Percentiles rank a stretch among this genome's conserved stretches.
These are phyloP conservation scores for Cyanoramphus novaezelandiae DNA, from an alignment of 2,113 vertebrate species.

Conservation along the genomic window DNA sequence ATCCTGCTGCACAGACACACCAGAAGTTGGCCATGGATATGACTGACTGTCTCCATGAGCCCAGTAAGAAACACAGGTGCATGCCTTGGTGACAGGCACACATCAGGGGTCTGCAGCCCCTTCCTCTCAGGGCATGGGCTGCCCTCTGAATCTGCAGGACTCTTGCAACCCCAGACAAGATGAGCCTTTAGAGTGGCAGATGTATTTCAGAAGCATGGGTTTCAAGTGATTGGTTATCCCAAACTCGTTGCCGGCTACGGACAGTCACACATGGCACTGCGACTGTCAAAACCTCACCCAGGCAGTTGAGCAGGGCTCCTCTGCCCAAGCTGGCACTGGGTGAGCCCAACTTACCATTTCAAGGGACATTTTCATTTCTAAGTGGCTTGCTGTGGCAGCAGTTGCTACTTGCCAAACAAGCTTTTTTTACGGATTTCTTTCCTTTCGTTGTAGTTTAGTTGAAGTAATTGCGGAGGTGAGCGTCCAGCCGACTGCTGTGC, in stretches of 20 bases:
- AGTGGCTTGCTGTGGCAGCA: rapidly evolving
- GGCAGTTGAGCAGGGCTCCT: neutral
- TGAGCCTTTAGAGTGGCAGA: neutral
- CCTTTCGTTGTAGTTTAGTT: neutral
- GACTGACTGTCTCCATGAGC: neutral
- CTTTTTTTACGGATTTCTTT: neutral
- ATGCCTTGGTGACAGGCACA: neutral
- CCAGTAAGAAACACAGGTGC: rapidly evolving
- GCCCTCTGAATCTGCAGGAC: neutral
- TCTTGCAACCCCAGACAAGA: neutral
- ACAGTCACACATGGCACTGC: neutral
- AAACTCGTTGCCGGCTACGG: rapidly evolving
- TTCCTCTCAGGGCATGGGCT: rapidly evolving
- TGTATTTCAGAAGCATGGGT: neutral
- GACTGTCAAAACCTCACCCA: neutral
- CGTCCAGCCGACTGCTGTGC: neutral
- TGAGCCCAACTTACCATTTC: neutral
- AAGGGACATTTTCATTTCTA: neutral
- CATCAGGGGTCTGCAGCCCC: neutral
- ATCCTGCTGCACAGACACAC: neutral
- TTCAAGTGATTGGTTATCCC: neutral
- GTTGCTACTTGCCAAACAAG: neutral
- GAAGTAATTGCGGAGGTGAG: neutral
- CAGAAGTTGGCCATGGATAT: neutral
- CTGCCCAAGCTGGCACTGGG: neutral